These are phyloP conservation scores for Sceloporus tristichus DNA, from an alignment of 2,113 vertebrate species.

Conservation along the genomic window DNA sequence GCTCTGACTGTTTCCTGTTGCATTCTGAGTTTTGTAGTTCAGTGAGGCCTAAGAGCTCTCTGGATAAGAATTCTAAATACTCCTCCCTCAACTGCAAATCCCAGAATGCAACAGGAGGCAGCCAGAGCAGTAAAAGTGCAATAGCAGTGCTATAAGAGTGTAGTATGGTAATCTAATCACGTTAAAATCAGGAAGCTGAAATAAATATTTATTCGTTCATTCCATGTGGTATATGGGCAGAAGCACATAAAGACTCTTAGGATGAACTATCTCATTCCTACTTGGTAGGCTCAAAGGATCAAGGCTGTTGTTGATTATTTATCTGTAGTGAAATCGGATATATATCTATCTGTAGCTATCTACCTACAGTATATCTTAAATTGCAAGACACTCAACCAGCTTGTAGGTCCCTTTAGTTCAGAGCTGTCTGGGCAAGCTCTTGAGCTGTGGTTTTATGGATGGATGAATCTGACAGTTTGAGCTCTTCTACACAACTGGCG, in stretches of 20 bases:
- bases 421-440: not conserved
- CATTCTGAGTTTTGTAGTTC: no score
- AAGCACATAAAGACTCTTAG: not conserved
- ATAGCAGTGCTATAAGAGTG: no score
- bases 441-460: not conserved
- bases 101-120: no score
- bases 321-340: not conserved
- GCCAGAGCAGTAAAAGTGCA: no score
- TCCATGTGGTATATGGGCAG: not conserved
- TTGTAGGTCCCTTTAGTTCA: not conserved
- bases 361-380: not conserved
- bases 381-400: not conserved
- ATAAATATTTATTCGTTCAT: no score
- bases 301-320: not conserved
- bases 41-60: no score
- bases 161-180: no score
- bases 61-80: no score
- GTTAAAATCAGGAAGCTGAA: no score
- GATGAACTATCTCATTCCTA: not conserved
- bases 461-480: not conserved
- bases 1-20: no score
- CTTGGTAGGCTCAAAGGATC: not conserved
- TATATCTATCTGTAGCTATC: not conserved
- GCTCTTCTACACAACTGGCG: not conserved
- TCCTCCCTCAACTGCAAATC: no score